Evolutionary conservation across 2,797 vertebrate genomes (phyloP).

Genomic region (Helostoma temminkii): DNA sequence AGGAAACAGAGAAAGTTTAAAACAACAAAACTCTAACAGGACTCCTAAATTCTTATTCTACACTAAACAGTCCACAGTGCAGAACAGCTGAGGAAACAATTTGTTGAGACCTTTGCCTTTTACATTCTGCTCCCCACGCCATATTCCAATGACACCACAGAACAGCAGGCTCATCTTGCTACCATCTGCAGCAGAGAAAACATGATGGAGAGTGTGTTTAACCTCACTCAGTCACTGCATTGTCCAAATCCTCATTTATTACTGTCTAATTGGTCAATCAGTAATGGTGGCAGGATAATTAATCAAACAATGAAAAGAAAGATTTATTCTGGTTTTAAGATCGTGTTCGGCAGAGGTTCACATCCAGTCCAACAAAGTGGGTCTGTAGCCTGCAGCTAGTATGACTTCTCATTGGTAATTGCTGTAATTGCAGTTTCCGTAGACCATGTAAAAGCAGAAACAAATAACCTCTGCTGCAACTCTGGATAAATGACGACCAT

Average conservation of each 20-base stretch:
- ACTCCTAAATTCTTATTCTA: constrained; percentile 45
- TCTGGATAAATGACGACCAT: constrained; percentile 63
- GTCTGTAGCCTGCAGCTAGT: constrained; percentile 53
- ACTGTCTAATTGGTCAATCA: constrained; percentile 73
- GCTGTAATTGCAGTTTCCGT: constrained; percentile 72
- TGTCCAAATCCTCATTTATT: constrained; percentile 57
- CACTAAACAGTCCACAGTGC: constrained; percentile 52
- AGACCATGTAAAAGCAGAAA: constrained; percentile 72
- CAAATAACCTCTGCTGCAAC: constrained; percentile 66
- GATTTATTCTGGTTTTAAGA: constrained; percentile 49
- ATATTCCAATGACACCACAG: constrained; percentile 48
- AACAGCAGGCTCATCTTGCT: constrained; percentile 62
- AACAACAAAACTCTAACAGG: constrained; percentile 61
- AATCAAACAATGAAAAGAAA: constrained; percentile 62
- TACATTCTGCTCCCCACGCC: constrained; percentile 62
- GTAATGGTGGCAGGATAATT: constrained; percentile 62
- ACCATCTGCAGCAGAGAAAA: constrained; percentile 57
- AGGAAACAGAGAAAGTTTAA: constrained; percentile 58
- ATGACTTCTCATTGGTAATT: constrained; percentile 71
- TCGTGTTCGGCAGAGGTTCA: constrained; percentile 50
- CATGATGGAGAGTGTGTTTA: constrained; percentile 34
- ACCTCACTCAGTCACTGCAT: constrained; percentile 35
- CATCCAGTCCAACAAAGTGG: constrained; percentile 47
- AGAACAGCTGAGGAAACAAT: constrained; percentile 81
- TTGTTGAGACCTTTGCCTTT: constrained; percentile 74